Evolutionary conservation across 2,888 invertebrate genomes (phyloP), one percentile per base, ranked within the genome.

Genomic region (Aethes cnicana): DNA sequence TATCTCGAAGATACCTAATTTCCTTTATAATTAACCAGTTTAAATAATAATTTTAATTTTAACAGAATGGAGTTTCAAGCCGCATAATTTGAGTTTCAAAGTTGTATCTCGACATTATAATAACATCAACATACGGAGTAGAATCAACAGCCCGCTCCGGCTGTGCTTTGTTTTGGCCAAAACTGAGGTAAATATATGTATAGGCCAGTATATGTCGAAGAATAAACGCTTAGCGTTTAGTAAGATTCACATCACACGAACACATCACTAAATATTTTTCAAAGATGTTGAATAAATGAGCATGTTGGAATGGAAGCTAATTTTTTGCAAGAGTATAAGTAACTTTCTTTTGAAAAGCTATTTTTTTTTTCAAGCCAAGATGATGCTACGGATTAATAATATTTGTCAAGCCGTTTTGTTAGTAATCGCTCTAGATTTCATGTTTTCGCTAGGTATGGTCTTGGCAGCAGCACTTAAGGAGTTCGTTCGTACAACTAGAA

Each of bases 41-140:
- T 41, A 25, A 41, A 41, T 41, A 25, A 37, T 37, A 37, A 21
- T 37, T 18, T 3, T 18, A 8, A 35, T 35, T 11, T 39, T 39
- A 14, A n/a, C 16, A n/a, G 7, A 25, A 25, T 17, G 9, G 11
- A 48, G 21, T 37, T 39, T 41, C 52, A 41, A 36, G 35, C 9
- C 42, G 53, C 61, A 63, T 63, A 74, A 69, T 70, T 67, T 63
- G 58, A 55, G 53, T 47, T 59, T 41, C 58, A 50, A 69, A 72
- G 66, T 70, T 68, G 68, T 69, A 68, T 56, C 49, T 50, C 56
- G 68, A 69, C 69, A 64, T 63, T 55, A 59, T 53, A 58, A n/a
- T 46, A 72, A 68, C 64, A 66, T 69, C 61, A 79, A 69, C 69
- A 68, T 53, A 55, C 55, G 57, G 56, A 64, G 67, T 64, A 67